These are phyloP conservation scores for Callospermophilus lateralis DNA, from an alignment of 2,113 vertebrate species.

Conservation along the genomic window DNA sequence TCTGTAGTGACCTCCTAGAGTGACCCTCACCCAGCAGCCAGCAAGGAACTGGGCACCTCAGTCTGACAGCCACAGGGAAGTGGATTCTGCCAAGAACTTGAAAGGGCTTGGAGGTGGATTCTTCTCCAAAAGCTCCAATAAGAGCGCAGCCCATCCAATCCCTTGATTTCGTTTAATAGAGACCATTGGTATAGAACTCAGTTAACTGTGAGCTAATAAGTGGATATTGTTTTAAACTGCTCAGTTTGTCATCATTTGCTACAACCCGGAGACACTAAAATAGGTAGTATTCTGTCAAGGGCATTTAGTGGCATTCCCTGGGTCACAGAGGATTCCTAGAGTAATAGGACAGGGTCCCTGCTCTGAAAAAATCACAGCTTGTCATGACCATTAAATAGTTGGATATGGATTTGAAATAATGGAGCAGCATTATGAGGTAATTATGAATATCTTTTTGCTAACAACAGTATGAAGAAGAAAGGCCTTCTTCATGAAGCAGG, in stretches of 20 bases:
- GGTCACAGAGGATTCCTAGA: fast-evolving
- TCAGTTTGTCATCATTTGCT: not conserved
- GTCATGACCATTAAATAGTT: not conserved
- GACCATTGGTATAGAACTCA: not conserved
- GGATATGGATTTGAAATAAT: not conserved
- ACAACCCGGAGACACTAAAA: not conserved
- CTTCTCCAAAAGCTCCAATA: not conserved
- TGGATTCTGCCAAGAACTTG: not conserved
- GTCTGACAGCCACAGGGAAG: not conserved
- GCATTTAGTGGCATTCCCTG: not conserved
- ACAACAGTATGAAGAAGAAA: not conserved
- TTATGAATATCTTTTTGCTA: not conserved
- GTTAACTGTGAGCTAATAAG: not conserved
- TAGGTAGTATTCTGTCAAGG: not conserved
- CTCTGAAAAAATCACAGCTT: not conserved
- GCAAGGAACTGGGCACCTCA: not conserved
- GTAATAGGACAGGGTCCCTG: not conserved
- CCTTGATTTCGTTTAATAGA: not conserved
- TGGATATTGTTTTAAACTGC: too few species aligned
- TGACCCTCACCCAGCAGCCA: not conserved
- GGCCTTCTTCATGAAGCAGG: not conserved
- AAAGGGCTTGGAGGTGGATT: not conserved
- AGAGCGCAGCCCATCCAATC: not conserved
- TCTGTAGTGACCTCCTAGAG: not conserved
- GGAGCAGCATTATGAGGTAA: not conserved